Evolutionary conservation across 2,113 vertebrate genomes (phyloP), one percentile per base, ranked within the genome.

Genomic region (Galeopterus variegatus): DNA sequence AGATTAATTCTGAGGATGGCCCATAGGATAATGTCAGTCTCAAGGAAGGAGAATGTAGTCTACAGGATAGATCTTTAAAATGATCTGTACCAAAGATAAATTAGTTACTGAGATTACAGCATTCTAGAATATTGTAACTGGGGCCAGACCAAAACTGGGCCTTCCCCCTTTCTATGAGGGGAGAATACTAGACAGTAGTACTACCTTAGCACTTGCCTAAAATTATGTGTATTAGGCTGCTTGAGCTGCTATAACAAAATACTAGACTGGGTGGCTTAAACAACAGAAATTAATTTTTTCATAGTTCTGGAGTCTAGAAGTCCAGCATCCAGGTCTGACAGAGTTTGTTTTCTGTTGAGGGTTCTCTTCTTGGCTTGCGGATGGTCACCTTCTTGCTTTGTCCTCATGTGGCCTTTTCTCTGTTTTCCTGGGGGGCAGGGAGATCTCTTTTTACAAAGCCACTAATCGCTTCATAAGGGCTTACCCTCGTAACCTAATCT

Each of bases 61-160:
- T 67, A 24, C 11, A 45, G 56, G 41, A 72, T 93, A 70, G 54
- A 79, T 64, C 31, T 92, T 96, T 92, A 33, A 89, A 88, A 79
- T 91, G 21, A 89, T 77, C 31, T 82, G 14, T 11, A 76, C 1
- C 48, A 82, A 92, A 96, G 31, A 76, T 77, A 80, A 81, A 56
- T 87, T 83, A 58, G 65, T 96, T 91, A 45, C 73, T 76, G 26
- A 89, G 48, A 65, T 67, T 72, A 18, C 41, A 77, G 5, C 21
- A 33, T 90, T 58, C 60, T 84, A 62, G 70, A 45, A 45, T 85
- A 1, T 93, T 73, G n/a, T 75, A 26, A 24, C 11, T 58, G 21
- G 62, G 24, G 10, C 36, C 31, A 36, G 28, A 54, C 9, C 80
- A 33, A 54, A 69, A 82, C 70, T 88, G 45, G 26, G 19, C 67